Conservation (phyloP, 2,113 vertebrate genomes). For the Sialia sialis region DNA sequence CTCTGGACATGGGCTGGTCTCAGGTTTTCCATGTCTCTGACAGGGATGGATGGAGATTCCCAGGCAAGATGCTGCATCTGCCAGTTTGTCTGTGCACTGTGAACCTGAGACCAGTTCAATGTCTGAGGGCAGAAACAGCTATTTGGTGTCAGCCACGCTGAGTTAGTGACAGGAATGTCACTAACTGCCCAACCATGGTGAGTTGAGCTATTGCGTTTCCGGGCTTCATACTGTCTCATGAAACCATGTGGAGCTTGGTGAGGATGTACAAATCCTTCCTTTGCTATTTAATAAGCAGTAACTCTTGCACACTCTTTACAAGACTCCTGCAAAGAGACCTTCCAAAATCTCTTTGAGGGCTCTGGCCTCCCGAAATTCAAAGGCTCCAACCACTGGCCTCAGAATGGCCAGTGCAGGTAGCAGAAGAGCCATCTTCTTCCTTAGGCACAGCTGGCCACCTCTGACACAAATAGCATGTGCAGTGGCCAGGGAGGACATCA, state of each 20-base stretch:
- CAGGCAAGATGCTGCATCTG: neutral
- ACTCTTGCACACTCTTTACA: neutral
- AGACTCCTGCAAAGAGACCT: neutral
- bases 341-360: neutral
- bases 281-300: neutral
- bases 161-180: neutral
- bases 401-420: neutral
- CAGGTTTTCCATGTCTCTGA: neutral
- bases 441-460: neutral
- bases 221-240: neutral
- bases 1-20: neutral
- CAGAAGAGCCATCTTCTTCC: neutral
- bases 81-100: neutral
- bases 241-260: neutral
- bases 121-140: neutral
- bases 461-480: neutral
- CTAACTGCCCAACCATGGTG: rapidly evolving
- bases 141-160: neutral
- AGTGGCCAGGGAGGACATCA: neutral
- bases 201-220: rapidly evolving
- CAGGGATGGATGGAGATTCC: neutral
- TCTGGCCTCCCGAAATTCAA: neutral
- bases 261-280: neutral
- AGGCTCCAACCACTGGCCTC: neutral
- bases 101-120: neutral